Evolutionary conservation across 2,113 vertebrate species (phyloP).

Genomic region (Pithys albifrons): DNA sequence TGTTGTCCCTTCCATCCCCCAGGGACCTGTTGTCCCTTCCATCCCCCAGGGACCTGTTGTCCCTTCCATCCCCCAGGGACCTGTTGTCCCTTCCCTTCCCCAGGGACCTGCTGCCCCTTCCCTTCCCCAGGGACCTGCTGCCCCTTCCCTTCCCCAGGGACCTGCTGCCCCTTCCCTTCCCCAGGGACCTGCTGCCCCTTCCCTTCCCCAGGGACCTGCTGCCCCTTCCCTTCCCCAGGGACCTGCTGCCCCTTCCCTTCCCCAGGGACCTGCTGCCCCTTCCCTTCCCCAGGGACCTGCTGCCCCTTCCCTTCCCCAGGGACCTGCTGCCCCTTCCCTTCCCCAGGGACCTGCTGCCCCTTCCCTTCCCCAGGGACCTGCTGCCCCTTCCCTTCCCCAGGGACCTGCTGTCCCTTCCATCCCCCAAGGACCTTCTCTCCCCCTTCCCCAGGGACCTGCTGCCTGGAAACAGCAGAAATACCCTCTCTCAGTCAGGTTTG

Average conservation of each 20-base stretch:
- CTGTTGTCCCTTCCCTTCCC: too few species aligned
- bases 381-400: too few species aligned
- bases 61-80: rapidly evolving
- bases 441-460: rapidly evolving
- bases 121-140: background rate
- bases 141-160: rapidly evolving
- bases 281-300: too few species aligned
- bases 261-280: rapidly evolving
- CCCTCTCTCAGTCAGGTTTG: background rate
- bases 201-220: too few species aligned
- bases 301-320: rapidly evolving
- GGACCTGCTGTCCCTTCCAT: background rate
- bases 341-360: background rate
- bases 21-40: background rate
- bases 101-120: background rate
- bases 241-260: background rate
- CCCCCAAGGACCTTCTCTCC: background rate
- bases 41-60: too few species aligned
- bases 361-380: rapidly evolving
- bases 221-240: too few species aligned
- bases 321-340: background rate
- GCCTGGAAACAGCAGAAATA: background rate
- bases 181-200: too few species aligned
- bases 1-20: background rate
- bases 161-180: too few species aligned